Evolutionary conservation across 2,113 vertebrate species (phyloP).

Genomic region (Dromas ardeola): DNA sequence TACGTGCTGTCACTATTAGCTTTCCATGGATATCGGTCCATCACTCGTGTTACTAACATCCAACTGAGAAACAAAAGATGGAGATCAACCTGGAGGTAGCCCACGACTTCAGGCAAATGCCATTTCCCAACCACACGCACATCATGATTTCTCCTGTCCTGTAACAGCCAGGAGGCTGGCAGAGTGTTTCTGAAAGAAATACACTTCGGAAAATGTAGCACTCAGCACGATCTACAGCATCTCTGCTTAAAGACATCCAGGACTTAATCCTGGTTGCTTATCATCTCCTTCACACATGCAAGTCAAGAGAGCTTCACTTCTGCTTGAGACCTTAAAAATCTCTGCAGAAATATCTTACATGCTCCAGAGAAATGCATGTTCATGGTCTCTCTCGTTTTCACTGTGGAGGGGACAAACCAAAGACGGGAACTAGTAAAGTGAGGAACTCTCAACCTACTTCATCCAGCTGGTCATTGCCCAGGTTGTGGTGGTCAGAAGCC

Average conservation of each 20-base stretch:
- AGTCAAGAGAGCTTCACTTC: background rate
- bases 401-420: background rate
- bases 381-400: background rate
- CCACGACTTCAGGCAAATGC: background rate
- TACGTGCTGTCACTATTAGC: background rate
- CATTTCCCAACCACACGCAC: accelerated
- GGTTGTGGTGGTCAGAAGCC: background rate
- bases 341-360: background rate
- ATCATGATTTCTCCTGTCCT: background rate
- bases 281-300: background rate
- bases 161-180: background rate
- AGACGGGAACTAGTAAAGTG: background rate
- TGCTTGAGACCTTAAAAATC: background rate
- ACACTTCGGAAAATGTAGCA: no score
- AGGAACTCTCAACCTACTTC: background rate
- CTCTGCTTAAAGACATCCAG: background rate
- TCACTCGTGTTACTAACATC: background rate
- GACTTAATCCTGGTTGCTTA: background rate
- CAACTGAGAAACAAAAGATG: background rate
- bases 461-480: background rate
- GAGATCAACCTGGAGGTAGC: background rate
- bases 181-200: background rate
- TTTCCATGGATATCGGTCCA: background rate
- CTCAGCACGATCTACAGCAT: background rate
- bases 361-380: background rate